phyloP scores from a whole-genome alignment of 2,113 vertebrate genomes.

The Oncorhynchus mykiss region DNA sequence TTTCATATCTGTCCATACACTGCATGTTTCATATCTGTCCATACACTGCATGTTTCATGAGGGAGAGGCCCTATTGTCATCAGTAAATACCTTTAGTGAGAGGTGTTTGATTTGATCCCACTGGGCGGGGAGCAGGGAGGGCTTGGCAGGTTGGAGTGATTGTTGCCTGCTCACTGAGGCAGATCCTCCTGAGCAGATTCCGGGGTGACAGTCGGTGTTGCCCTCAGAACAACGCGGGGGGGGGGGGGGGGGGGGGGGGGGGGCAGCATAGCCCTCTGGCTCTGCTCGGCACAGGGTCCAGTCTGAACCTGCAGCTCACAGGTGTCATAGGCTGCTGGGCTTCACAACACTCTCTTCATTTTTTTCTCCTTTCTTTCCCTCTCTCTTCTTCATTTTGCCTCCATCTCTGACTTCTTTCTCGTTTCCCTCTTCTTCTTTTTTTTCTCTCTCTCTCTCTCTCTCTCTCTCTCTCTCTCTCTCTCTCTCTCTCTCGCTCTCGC shows the following conservation, averaged over 20 bases:
- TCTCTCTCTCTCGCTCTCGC: constrained; percentile 50
- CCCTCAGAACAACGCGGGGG: constrained; percentile 66
- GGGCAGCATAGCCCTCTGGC: constrained; percentile 64
- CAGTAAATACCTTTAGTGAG: constrained; percentile 62
- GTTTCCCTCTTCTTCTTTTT: not conserved
- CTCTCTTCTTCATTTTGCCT: constrained; percentile 24
- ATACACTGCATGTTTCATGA: constrained; percentile 2
- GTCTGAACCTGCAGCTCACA: constrained; percentile 76
- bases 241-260: constrained; percentile 20
- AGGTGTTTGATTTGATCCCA: constrained; percentile 65
- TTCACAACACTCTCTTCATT: constrained; percentile 50
- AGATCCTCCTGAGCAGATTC: constrained; percentile 73
- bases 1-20: too few relatives aligned
- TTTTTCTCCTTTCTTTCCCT: constrained; percentile 25
- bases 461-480: not conserved
- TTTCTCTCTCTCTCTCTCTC: not conserved
- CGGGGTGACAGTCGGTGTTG: constrained; percentile 67
- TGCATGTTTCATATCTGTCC: too few relatives aligned
- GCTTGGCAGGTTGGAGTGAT: constrained; percentile 68
- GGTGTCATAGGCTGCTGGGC: constrained; percentile 65
- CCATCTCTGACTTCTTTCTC: not conserved
- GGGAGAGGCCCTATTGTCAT: constrained; percentile 58
- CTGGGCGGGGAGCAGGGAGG: constrained; percentile 50
- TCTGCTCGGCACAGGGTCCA: constrained; percentile 66
- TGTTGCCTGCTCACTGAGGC: constrained; percentile 74